Evolutionary conservation across 2,888 invertebrate species (phyloP).

Genomic region (Blomia tropicalis): DNA sequence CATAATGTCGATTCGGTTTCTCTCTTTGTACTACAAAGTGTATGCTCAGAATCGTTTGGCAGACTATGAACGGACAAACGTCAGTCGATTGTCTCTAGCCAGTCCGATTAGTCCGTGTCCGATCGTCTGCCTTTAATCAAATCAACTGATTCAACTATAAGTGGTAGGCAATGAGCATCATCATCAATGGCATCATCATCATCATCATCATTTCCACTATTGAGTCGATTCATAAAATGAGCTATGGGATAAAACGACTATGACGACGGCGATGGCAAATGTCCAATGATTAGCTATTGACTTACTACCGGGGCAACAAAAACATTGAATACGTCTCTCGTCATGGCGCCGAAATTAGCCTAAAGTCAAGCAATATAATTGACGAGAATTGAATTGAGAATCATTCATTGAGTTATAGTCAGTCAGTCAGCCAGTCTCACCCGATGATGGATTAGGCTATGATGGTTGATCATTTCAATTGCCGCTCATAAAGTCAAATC

Average conservation of each 20-base stretch:
- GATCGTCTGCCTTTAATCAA: background rate
- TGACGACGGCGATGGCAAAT: too few relatives aligned
- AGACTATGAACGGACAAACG: too few relatives aligned
- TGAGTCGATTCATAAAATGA: background rate
- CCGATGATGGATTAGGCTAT: slow-evolving; percentile 9
- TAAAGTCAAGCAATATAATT: background rate
- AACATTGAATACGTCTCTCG: too few relatives aligned
- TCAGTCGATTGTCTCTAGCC: background rate
- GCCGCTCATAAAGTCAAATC: too few relatives aligned
- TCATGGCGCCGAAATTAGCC: background rate
- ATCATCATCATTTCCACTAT: background rate
- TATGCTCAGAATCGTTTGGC: too few relatives aligned
- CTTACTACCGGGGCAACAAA: background rate
- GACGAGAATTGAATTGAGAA: slow-evolving; percentile 4
- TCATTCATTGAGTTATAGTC: background rate
- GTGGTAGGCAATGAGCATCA: background rate
- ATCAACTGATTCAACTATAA: background rate
- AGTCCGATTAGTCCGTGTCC: background rate
- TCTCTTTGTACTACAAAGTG: background rate
- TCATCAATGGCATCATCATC: background rate
- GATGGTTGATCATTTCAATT: background rate
- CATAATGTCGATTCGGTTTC: too few relatives aligned
- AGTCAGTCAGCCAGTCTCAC: background rate
- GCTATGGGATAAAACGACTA: too few relatives aligned
- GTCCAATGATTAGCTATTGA: background rate